Evolutionary conservation across 2,888 invertebrate genomes (phyloP).

Genomic region (Rhorus exstirpatorius): DNA sequence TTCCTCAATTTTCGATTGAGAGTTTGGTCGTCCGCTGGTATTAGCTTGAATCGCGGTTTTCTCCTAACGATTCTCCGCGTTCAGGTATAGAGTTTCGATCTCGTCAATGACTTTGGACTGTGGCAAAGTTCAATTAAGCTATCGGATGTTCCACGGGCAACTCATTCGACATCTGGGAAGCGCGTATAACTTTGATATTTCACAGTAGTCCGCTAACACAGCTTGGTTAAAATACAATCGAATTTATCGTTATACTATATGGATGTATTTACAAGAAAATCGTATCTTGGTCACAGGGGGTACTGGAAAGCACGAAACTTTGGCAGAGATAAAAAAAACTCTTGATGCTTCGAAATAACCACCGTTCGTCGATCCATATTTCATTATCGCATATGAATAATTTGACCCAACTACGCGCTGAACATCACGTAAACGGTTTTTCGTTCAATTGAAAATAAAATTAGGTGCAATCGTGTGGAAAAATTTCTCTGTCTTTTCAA

Average conservation of each 20-base stretch:
- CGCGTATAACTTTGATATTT: conserved; percentile 46
- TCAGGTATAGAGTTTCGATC: conserved; percentile 33
- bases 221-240: conserved; percentile 30
- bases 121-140: conserved; percentile 48
- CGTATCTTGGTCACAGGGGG: neutral
- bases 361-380: neutral
- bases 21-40: conserved; percentile 15
- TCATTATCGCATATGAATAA: no score
- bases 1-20: conserved; percentile 22
- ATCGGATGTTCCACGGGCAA: conserved; percentile 30
- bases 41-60: conserved; percentile 33
- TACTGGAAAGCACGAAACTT: conserved; percentile 1
- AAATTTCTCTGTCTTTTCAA: no score
- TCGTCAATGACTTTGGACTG: conserved; percentile 42
- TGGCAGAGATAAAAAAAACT: neutral
- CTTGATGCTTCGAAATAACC: neutral
- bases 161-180: conserved; percentile 27
- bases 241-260: conserved; percentile 36
- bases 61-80: conserved; percentile 34
- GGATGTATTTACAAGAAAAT: neutral
- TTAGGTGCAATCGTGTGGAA: no score
- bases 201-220: conserved; percentile 15
- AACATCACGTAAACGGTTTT: no score
- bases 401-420: no score
- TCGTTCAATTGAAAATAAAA: no score